A percentile compares a stretch with the other conserved stretches of the same genome.
phyloP scores from a whole-genome alignment of 2,888 invertebrate species.

The Hyposoter didymator region DNA sequence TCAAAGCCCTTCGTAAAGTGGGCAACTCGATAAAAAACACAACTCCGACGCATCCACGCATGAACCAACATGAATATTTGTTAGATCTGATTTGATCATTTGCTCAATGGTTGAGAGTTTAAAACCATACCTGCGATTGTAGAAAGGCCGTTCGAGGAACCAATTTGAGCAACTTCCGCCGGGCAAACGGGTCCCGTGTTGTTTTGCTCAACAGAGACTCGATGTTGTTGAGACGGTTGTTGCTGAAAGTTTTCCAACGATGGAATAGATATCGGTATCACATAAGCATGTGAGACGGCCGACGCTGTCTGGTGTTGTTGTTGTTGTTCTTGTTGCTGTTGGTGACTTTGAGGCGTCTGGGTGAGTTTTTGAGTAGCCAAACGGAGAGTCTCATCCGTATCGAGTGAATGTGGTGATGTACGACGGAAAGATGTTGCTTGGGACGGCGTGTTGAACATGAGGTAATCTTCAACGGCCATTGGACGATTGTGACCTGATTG shows the following conservation, averaged over 20 bases:
- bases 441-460: slow-evolving; percentile 81
- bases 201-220: slow-evolving; percentile 51
- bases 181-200: slow-evolving; percentile 32
- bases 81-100: neutral
- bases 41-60: too few relatives aligned
- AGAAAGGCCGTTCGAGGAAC: slow-evolving; percentile 71
- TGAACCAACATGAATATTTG: too few relatives aligned
- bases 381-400: slow-evolving; percentile 82
- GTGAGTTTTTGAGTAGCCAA: slow-evolving; percentile 82
- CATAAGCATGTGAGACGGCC: slow-evolving; percentile 81
- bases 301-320: slow-evolving; percentile 72
- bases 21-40: too few relatives aligned
- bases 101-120: slow-evolving; percentile 15
- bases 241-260: slow-evolving; percentile 81
- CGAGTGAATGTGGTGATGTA: slow-evolving; percentile 79
- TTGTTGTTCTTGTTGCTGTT: slow-evolving; percentile 42
- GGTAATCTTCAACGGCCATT: slow-evolving; percentile 81
- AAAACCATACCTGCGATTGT: slow-evolving; percentile 54
- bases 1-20: too few relatives aligned
- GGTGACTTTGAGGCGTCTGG: slow-evolving; percentile 72
- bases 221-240: slow-evolving; percentile 69
- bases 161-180: slow-evolving; percentile 56
- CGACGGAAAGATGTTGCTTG: slow-evolving; percentile 80
- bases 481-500: slow-evolving; percentile 79
- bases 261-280: slow-evolving; percentile 83